Base-by-base conservation (phyloP, 1,140 invertebrate genomes). In the Rhynchophorus ferrugineus region DNA sequence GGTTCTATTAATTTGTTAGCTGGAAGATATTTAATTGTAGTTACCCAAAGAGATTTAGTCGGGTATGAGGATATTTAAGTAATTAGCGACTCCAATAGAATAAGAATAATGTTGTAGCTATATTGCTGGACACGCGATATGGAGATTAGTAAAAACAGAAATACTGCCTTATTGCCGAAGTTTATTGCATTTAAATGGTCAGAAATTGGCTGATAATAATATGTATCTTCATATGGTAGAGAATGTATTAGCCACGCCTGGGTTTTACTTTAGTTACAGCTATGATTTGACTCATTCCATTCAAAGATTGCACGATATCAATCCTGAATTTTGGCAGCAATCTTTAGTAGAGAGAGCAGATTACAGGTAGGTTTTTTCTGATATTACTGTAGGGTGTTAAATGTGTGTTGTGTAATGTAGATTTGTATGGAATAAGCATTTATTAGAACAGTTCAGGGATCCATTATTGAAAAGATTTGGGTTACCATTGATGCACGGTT, bases 261-360 rank as follows among this genome's bases (percentile, higher is more conserved):
- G 61, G 53, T 59, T 63, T 54, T 70, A 66, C 56, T 66, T 71
- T 54, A 69, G 63, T 37, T 69, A 94, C 53, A 84, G 87, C 0
- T 95, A 94, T 66, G 95, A 99, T 73, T 67, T 99, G 14, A 95
- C 90, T 24, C 92, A 96, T 67, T 84, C 89, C 0, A 74, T 96
- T 62, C 95, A 98, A 68, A 76, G 91, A 42, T 73, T 96, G 24
- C 84, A 93, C 61, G 88, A 90, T 44, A 88, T 89, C n/a, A 80
- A 83, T 13, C 84, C 89, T 2, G 87, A 92, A 53, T 95, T 94
- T 69, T 70, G 72, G 22, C 66, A 82, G 75, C 78, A 78, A 70
- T 80, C 80, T 42, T 69, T 91, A 22, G 75, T 84, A 52, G 79
- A 83, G 54, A 76, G 87, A 37, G 91, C 93, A 7, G 92, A 97